Evolutionary conservation across 2,113 vertebrate species (phyloP), one percentile per base, ranked within the genome.

Genomic region (Nothocercus julius): DNA sequence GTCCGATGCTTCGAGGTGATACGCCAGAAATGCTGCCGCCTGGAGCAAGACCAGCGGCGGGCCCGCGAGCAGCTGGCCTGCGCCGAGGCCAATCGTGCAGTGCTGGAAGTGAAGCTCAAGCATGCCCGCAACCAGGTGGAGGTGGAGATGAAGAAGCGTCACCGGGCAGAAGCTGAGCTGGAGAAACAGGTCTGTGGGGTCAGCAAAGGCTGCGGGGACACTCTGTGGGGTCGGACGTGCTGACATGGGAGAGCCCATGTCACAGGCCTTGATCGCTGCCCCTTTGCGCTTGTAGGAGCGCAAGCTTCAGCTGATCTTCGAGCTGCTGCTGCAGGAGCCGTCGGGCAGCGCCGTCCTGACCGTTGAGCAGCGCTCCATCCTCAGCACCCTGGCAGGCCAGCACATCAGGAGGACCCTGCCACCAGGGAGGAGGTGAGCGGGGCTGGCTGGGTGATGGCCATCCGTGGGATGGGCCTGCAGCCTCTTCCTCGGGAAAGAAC

Each of bases 121-220:
- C 98, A 99, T 1, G 98, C 98, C 19, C 97, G 98, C 7, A 98
- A 98, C 95, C 98, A 99, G 93, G 97, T 99, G 94, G 98, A 98
- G 5, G 97, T 99, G 88, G 98, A 99, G 96, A 98, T 99, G 97
- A 98, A 98, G 95, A 98, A 98, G 56, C 97, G 98, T 36, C 97
- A 97, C 97, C 98, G 98, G 68, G 93, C 97, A 0, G 98, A 99
- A 44, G 96, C 97, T 0, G 98, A 98, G 95, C 98, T 98, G 85
- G 98, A 98, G 82, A 98, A 98, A 59, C 96, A 98, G 98, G 98
- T 99, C 42, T 59, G 53, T 14, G 49, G 34, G 21, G 4, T 32
- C 54, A 44, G 42, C n/a, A 61, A 47, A 44, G 28, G 42, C 44
- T 0, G 1, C 13, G 12, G 34, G 47, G 7, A 13, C 47, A 8